Conservation (phyloP, 2,888 invertebrate genomes). For the Aspidiotus rigidus region DNA sequence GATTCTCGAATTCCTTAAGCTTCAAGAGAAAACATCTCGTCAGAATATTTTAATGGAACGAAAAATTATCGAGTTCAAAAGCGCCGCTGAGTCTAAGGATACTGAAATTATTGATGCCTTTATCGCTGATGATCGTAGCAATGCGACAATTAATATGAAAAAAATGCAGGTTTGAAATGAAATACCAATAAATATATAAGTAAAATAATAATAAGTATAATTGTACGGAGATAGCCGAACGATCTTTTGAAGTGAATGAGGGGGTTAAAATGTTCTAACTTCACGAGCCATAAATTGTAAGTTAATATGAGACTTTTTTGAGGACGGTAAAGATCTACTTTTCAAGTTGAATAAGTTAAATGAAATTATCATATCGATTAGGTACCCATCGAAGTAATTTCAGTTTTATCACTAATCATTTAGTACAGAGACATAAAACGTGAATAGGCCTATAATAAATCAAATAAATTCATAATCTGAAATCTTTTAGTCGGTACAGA, state of each 20-base stretch:
- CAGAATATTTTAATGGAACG: neutral
- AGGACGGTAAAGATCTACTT: neutral
- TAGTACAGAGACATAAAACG: no score
- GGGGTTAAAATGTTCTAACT: neutral
- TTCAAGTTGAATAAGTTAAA: neutral
- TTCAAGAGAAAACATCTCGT: slow-evolving; percentile 5
- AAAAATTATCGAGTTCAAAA: neutral
- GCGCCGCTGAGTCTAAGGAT: slow-evolving; percentile 1
- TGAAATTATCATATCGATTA: no score
- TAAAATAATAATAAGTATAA: neutral
- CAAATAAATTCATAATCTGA: no score
- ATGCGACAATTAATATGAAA: neutral
- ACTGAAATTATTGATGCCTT: slow-evolving; percentile 1
- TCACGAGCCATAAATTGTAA: no score
- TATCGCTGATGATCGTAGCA: neutral
- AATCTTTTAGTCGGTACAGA: no score
- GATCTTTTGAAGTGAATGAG: no score
- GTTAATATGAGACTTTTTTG: neutral
- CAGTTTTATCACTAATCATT: no score
- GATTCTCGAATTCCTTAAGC: neutral
- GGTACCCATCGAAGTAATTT: no score
- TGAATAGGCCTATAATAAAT: no score
- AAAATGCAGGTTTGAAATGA: neutral
- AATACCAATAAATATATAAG: no score
- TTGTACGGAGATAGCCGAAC: no score